A percentile compares a stretch with the other conserved stretches of the same genome.
Evolutionary conservation across 35 echinoderm and acorn worm genomes (phyloP).

Genomic region (Apostichopus japonicus): DNA sequence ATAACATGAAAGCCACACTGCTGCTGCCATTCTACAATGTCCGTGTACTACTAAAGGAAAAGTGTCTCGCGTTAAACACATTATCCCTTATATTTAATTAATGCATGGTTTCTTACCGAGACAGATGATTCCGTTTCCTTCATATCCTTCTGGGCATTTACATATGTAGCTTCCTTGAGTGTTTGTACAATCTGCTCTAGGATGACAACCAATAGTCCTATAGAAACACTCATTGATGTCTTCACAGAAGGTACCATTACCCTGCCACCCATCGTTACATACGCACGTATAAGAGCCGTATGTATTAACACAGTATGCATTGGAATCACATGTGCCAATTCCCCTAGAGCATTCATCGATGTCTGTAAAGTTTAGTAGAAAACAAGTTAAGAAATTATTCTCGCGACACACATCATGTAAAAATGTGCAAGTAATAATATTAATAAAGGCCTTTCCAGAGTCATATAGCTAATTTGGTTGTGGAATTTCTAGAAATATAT

Average conservation of each 20-base stretch:
- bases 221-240: slow-evolving; percentile 62
- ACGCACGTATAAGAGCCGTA: slow-evolving; percentile 62
- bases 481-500: too few species aligned
- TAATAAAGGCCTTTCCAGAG: not conserved
- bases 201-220: slow-evolving; percentile 50
- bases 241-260: slow-evolving; percentile 60
- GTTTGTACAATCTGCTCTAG: slow-evolving; percentile 46
- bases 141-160: slow-evolving; percentile 50
- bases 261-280: slow-evolving; percentile 64
- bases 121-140: slow-evolving; percentile 61
- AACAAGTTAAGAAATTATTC: not conserved
- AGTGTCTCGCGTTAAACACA: too few species aligned
- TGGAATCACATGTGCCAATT: slow-evolving; percentile 29
- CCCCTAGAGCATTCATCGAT: slow-evolving; percentile 61
- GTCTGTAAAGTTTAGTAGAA: slow-evolving; percentile 48
- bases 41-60: too few species aligned
- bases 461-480: too few species aligned
- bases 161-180: slow-evolving; percentile 50
- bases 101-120: slow-evolving; percentile 28
- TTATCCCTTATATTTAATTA: too few species aligned
- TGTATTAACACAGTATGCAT: slow-evolving; percentile 65
- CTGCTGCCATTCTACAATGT: too few species aligned
- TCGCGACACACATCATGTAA: too few species aligned
- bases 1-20: too few species aligned
- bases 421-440: not conserved